Evolutionary conservation across 2,888 invertebrate species (phyloP), one percentile per base, ranked within the genome.

Genomic region (Magallana nippona): DNA sequence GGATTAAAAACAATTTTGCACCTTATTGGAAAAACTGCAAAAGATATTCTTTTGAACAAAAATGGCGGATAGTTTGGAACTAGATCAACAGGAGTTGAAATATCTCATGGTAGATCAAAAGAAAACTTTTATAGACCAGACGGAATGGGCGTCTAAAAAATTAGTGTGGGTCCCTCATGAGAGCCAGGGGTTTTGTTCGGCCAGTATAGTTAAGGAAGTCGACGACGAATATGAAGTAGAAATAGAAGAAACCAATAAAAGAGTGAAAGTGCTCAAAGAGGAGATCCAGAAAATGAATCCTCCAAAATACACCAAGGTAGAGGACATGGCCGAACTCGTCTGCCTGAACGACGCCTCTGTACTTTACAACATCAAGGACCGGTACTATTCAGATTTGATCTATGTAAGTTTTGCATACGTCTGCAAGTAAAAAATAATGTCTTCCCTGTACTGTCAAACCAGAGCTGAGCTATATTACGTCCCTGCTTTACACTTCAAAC

Each of bases 61-160:
- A 71, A 71, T 71, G 71, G 71, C 71, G 71, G 71, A 71, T 22
- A 71, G 22, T 22, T 71, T 32, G 19, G 22, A 32, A 22, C 13
- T 71, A 27, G 71, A 71, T 71, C 71, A 63, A 27, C 63, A 71
- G 22, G 71, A 71, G 27, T 32, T 71, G 1, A 71, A 71, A 71
- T 71, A 71, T 71, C 71, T 71, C 32, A 32, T 71, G 19, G 71
- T 71, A 32, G 71, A 71, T 22, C 71, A 71, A 27, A 71, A 71
- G 71, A 71, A 71, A 71, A 71, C 32, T 27, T 71, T 71, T 27
- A 10, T 71, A 22, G 71, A 71, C 27, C 71, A 71, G 27, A 71
- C 71, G 32, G 71, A 71, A 71, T 71, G 71, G 71, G 71, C 71
- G 71, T 22, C 71, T 32, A 71, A 71, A 71, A 71, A 71, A 71